Evolutionary conservation across 2,888 invertebrate species (phyloP), one percentile per base, ranked within the genome.

Genomic region (Campoplex nolae): DNA sequence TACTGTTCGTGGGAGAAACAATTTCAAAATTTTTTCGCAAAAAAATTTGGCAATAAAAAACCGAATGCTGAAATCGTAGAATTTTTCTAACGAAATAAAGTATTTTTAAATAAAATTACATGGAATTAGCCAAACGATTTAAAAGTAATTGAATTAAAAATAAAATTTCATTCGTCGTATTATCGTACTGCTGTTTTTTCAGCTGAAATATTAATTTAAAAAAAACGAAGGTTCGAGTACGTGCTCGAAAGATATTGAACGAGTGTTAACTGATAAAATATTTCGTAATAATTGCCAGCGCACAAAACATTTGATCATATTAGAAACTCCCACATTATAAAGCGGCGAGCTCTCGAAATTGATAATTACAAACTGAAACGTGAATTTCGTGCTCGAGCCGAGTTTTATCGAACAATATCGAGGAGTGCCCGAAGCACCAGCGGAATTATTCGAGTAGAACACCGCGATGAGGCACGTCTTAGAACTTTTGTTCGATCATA

Each of bases 281-380:
- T 28, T 58, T 58, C 28, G 3, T 56, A 56, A 2, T 23, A 4
- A 56, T 56, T 56, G 56, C 56, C 56, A 56, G 23, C 23, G 23
- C 23, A 23, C 23, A 23, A 23, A 56, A 23, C 8, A 9, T 56
- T 8, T 54, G 3, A n/a, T 54, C 4, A n/a, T 54, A 3, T 23
- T 23, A 56, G 6, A 56, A 56, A 9, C 9, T 0, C 11, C 4
- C 23, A 58, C 28, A 58, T 32, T 32, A 32, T 32, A 7, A 62
- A 62, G 13, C 32, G 3, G 28, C 13, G 62, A 13, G 2, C 16
- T 62, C 16, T 58, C 16, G 16, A 32, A 62, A 62, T 62, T 32
- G 28, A 62, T 62, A 62, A 62, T 62, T 62, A 62, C 32, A 32
- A 62, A 62, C 13, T 62, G 62, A 62, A 32, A 32, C 9, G 32